phyloP scores from a whole-genome alignment of 37 sponge, comb jelly and placozoan genomes.

The Chondrilla cf. caribensis region DNA sequence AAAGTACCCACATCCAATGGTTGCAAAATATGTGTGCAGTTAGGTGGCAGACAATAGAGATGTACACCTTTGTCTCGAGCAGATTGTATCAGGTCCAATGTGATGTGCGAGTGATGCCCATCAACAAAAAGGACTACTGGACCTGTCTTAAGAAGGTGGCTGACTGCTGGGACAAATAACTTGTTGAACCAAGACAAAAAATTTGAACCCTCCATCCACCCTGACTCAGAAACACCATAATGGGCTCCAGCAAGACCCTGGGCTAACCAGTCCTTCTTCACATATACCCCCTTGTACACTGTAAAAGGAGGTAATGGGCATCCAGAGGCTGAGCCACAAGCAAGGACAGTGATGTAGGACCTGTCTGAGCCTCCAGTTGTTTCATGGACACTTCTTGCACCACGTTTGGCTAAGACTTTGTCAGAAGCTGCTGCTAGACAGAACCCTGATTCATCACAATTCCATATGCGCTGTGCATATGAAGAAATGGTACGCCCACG shows the following conservation, averaged over 20 bases:
- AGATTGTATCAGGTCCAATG: not conserved
- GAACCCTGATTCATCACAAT: not conserved
- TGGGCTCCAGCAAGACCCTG: not conserved
- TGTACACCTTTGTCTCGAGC: not conserved
- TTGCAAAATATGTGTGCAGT: constrained; percentile 8
- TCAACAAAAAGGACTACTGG: constrained; percentile 15
- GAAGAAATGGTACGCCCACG: no score
- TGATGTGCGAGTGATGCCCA: constrained; percentile 14
- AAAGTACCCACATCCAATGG: constrained; percentile 1
- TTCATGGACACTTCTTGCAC: not conserved
- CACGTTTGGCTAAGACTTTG: not conserved
- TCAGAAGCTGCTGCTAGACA: not conserved
- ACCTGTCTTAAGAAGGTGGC: not conserved
- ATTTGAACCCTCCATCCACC: constrained; percentile 20
- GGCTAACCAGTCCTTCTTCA: not conserved
- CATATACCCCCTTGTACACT: constrained; percentile 5
- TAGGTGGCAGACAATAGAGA: not conserved
- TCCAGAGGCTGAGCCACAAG: constrained; percentile 6
- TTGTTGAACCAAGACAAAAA: not conserved
- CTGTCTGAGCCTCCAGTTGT: constrained; percentile 23
- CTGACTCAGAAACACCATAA: not conserved
- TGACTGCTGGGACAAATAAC: not conserved
- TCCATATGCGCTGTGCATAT: constrained; percentile 7
- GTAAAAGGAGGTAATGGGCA: not conserved
- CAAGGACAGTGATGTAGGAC: constrained; percentile 15